A percentile compares a stretch with the other conserved stretches of the same genome.
These are phyloP conservation scores for Octopus bimaculoides DNA, from an alignment of 1,140 invertebrate genomes.

Conservation along the genomic window DNA sequence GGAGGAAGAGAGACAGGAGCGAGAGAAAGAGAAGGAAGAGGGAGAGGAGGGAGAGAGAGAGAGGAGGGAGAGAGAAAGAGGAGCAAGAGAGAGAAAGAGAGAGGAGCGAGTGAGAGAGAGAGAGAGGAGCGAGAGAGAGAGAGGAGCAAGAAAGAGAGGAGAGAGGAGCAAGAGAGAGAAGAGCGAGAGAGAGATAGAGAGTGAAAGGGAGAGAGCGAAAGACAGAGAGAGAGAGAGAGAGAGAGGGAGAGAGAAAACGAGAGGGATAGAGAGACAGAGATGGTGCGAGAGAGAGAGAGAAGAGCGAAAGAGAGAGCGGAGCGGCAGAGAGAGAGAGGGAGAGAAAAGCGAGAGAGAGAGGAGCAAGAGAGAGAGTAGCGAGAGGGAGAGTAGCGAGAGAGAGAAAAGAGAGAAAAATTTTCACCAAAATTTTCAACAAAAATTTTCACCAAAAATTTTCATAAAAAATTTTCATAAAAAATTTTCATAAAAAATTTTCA, in stretches of 20 bases:
- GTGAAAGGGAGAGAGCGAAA: conserved; percentile 24
- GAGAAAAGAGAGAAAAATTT: background rate
- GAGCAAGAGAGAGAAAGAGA: background rate
- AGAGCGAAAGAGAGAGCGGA: background rate
- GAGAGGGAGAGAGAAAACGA: conserved; percentile 5
- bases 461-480: too few relatives aligned
- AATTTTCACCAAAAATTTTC: too few relatives aligned
- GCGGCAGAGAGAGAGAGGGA: conserved; percentile 9
- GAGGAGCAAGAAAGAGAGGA: conserved; percentile 20
- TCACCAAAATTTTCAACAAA: background rate
- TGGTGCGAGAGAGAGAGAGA: background rate
- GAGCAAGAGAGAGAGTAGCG: background rate
- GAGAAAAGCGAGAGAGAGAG: background rate
- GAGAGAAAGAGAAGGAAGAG: background rate
- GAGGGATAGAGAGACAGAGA: background rate
- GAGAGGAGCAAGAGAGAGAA: conserved; percentile 17
- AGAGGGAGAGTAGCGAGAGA: background rate
- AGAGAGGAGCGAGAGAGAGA: conserved; percentile 14
- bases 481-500: too few relatives aligned
- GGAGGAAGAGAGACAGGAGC: conserved; percentile 8
- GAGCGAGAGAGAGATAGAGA: conserved; percentile 18
- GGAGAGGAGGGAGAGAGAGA: conserved; percentile 20
- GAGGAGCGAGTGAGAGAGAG: conserved; percentile 11
- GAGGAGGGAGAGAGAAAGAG: conserved; percentile 17
- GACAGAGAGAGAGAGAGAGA: conserved; percentile 24